Evolutionary conservation across 2,113 vertebrate species (phyloP).

Genomic region (Neogale vison): DNA sequence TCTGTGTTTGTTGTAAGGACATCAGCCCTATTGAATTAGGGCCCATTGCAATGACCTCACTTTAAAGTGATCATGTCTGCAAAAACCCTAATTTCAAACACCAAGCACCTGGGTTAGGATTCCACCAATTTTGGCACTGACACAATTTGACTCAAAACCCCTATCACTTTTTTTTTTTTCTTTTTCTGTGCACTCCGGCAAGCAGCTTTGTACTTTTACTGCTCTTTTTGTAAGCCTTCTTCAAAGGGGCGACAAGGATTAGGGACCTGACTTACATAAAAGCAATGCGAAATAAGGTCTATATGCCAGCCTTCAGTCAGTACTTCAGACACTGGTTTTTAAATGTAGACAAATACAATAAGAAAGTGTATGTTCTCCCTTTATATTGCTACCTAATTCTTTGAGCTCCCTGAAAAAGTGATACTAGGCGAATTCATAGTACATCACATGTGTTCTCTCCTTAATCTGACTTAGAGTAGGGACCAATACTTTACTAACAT

Average conservation of each 20-base stretch:
- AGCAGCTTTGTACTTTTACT: not conserved
- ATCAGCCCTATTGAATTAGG: not conserved
- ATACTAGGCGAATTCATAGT: not conserved
- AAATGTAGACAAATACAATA: not conserved
- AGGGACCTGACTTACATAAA: not conserved
- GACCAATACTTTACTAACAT: not conserved
- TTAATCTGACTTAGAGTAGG: not conserved
- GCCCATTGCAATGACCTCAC: not conserved
- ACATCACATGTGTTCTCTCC: not conserved
- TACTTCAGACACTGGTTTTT: not conserved
- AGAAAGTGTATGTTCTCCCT: not conserved
- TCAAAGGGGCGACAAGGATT: not conserved
- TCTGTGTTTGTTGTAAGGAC: not conserved
- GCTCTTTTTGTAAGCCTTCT: not conserved
- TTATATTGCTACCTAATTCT: not conserved
- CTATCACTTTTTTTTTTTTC: not conserved
- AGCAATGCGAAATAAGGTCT: not conserved
- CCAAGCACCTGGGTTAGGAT: not conserved
- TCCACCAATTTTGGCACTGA: not conserved
- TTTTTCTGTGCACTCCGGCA: not conserved
- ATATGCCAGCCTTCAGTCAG: not conserved
- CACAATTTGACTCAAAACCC: not conserved
- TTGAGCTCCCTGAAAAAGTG: not conserved
- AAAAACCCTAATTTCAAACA: not conserved
- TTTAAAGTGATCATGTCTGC: not conserved